Conservation (phyloP, 1,140 invertebrate genomes). For the Galleria mellonella region DNA sequence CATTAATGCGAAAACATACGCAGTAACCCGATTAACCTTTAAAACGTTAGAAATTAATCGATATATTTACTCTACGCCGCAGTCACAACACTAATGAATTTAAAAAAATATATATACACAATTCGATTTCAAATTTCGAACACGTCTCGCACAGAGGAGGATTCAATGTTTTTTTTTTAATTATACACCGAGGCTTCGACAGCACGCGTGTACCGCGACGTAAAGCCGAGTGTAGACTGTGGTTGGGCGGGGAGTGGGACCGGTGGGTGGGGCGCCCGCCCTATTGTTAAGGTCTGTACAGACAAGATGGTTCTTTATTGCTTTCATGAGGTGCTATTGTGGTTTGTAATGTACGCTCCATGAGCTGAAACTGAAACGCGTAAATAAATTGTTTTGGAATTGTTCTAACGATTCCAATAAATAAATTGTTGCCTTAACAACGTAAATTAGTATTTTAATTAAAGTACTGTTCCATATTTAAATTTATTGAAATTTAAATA, state of each 20-base stretch:
- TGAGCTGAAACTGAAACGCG: not conserved
- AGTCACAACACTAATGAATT: constrained; percentile 1
- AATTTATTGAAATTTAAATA: too few relatives aligned
- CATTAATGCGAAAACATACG: not conserved
- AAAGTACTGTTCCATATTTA: too few relatives aligned
- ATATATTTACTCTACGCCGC: not conserved
- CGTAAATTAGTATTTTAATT: too few relatives aligned
- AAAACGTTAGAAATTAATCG: not conserved
- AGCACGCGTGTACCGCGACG: not conserved
- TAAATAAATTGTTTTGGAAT: too few relatives aligned
- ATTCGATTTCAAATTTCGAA: constrained; percentile 5
- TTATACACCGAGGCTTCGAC: not conserved
- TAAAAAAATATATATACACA: constrained; percentile 5
- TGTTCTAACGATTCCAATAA: too few relatives aligned
- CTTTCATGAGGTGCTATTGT: not conserved
- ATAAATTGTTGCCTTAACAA: too few relatives aligned
- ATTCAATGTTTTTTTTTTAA: constrained; percentile 1
- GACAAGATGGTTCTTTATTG: not conserved
- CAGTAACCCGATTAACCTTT: not conserved
- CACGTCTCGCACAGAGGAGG: constrained; percentile 1
- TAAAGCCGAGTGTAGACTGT: constrained; percentile 2
- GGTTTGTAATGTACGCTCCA: not conserved
- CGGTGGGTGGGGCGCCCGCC: constrained; percentile 2
- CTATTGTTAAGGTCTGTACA: not conserved
- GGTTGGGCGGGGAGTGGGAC: not conserved